Percentiles rank a stretch among this genome's conserved stretches.
These are phyloP conservation scores for Camptogramma bilineatum DNA, from an alignment of 2,888 invertebrate species.

Conservation along the genomic window DNA sequence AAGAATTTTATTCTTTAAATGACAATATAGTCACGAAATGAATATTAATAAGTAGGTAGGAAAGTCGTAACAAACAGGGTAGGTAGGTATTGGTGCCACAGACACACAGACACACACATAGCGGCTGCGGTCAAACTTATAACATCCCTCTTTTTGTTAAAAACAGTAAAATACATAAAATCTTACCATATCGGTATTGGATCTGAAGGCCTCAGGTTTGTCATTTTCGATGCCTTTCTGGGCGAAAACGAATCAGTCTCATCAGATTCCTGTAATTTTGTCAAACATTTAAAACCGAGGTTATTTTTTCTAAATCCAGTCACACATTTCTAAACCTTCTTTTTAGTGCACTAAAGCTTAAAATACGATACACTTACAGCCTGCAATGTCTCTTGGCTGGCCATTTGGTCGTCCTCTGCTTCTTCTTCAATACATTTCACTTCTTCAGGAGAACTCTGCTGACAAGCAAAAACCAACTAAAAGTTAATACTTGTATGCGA, in stretches of 20 bases:
- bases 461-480: constrained; percentile 14
- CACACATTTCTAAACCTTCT: background rate
- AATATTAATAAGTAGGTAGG: no score
- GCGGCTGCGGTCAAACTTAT: no score
- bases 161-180: background rate
- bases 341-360: background rate
- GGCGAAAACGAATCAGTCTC: constrained; percentile 75
- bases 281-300: constrained; percentile 36
- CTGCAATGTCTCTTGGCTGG: constrained; percentile 80
- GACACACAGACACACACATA: no score
- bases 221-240: constrained; percentile 63
- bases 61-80: no score
- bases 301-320: no score
- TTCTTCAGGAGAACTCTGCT: constrained; percentile 87
- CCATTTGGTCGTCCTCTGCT: constrained; percentile 85
- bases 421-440: constrained; percentile 91
- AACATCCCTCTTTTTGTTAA: no score
- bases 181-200: constrained; percentile 91
- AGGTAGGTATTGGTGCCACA: no score
- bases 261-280: constrained; percentile 58
- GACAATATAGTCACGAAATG: no score
- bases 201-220: constrained; percentile 86
- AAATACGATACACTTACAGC: constrained; percentile 60
- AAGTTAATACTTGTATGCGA: background rate
- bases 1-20: no score